Evolutionary conservation across 2,888 invertebrate genomes (phyloP).

Genomic region (Asteroscopus sphinx): DNA sequence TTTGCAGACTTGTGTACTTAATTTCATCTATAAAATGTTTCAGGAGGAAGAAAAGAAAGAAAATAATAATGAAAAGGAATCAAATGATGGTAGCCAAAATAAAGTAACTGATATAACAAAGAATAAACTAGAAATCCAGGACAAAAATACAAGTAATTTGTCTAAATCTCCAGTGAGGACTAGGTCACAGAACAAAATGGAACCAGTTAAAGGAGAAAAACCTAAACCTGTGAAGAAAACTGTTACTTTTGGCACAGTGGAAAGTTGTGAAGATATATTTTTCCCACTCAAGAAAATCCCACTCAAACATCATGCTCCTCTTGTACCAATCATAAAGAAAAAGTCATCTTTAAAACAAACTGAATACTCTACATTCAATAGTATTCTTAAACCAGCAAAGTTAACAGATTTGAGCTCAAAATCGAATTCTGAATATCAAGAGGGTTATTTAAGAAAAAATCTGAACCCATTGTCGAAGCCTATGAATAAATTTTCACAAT

Average conservation of each 20-base stretch:
- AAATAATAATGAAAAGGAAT: constrained; percentile 81
- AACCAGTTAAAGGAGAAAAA: constrained; percentile 80
- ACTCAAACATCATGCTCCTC: constrained; percentile 90
- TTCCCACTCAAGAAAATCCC: constrained; percentile 89
- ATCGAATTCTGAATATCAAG: constrained; percentile 86
- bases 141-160: constrained; percentile 68
- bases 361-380: constrained; percentile 89
- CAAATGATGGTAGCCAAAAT: constrained; percentile 71
- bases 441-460: constrained; percentile 84
- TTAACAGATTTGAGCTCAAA: constrained; percentile 91
- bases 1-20: not conserved
- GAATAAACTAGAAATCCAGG: constrained; percentile 67
- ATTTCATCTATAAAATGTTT: constrained; percentile 50
- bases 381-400: constrained; percentile 91
- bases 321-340: constrained; percentile 91
- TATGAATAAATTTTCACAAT: constrained; percentile 85
- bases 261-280: constrained; percentile 91
- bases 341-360: constrained; percentile 89
- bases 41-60: constrained; percentile 89
- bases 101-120: constrained; percentile 69
- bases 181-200: constrained; percentile 88
- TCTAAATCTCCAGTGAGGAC: constrained; percentile 85
- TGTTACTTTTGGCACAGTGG: constrained; percentile 91
- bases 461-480: constrained; percentile 85
- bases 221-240: constrained; percentile 90